A percentile compares a stretch with the other conserved stretches of the same genome.
Conservation (phyloP, 2,113 vertebrate genomes). For the Anolis carolinensis region DNA sequence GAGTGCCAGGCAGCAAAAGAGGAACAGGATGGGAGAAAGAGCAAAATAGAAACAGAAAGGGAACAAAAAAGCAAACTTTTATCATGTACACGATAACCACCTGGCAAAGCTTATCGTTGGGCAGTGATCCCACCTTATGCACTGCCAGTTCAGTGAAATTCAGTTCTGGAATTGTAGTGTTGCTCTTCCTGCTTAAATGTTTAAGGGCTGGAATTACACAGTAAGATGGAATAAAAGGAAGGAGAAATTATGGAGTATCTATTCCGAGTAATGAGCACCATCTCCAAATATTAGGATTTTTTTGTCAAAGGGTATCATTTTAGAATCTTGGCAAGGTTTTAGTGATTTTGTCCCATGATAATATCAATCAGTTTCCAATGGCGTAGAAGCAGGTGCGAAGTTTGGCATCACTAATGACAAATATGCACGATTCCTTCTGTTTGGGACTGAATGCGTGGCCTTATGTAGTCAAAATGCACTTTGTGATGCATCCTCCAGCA, state of each 20-base stretch:
- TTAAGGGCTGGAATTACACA: not conserved
- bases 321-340: too few relatives aligned
- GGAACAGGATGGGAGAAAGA: constrained; percentile 11
- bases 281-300: not conserved
- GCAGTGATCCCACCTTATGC: not conserved
- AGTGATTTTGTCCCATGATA: too few relatives aligned
- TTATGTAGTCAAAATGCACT: too few relatives aligned
- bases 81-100: not conserved
- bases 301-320: too few relatives aligned
- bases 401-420: too few relatives aligned
- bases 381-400: too few relatives aligned
- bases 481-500: too few relatives aligned
- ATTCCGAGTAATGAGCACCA: accelerated
- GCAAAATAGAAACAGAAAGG: not conserved
- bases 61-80: not conserved
- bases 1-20: constrained; percentile 42
- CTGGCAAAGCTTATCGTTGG: not conserved
- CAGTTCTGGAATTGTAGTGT: not conserved
- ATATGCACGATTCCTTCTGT: too few relatives aligned
- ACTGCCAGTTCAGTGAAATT: accelerated
- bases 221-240: accelerated
- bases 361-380: too few relatives aligned
- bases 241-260: accelerated
- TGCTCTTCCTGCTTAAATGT: not conserved
- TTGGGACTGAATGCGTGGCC: too few relatives aligned